Base-by-base conservation (phyloP, 2,113 vertebrate species). In the Notarius quadriscutis region DNA sequence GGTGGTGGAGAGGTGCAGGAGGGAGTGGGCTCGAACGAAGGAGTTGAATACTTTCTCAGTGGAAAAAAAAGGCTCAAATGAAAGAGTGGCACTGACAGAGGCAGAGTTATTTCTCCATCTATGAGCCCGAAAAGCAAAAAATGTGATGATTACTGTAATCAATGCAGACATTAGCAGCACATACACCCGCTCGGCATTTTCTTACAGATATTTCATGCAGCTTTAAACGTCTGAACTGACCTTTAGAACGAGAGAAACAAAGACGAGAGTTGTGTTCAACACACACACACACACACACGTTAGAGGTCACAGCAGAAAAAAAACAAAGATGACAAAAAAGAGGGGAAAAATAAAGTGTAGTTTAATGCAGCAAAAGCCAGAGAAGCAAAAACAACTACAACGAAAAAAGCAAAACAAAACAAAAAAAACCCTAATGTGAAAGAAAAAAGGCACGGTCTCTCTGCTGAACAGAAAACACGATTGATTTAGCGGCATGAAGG, bases 231-330 rank as follows among this genome's bases (percentile, higher is more conserved):
- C 75, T 63, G 91, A 91, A 67, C 90, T 94, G 93, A 95, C 95
- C 93, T 95, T 95, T 94, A 84, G 83, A 72, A 83, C 80, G 85
- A 86, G 89, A 92, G 88, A 90, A 72, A 87, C 41, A 90, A 89
- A 85, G 87, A 80, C 71, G 74, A 51, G 84, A 85, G 57, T 55
- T 18, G 72, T 69, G 25, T 51, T 77, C 80, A 79, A 79, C 82
- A 8, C 82, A 88, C 77, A 7, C 88, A 55, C 85, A 92, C 92
- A 89, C 89, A 91, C 89, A 79, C 84, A 41, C 51, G 1, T 53
- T 55, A 79, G 77, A 57, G 77, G 51, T 79, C 77, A 79, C 53
- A 51, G 20, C 81, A 80, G 51, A 58, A 83, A 92, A 41, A 87
- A 86, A 86, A 41, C 82, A 89, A 85, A 62, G 67, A 92, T 88